Evolutionary conservation across 2,113 vertebrate genomes (phyloP), one percentile per base, ranked within the genome.

Genomic region (Sialia sialis): DNA sequence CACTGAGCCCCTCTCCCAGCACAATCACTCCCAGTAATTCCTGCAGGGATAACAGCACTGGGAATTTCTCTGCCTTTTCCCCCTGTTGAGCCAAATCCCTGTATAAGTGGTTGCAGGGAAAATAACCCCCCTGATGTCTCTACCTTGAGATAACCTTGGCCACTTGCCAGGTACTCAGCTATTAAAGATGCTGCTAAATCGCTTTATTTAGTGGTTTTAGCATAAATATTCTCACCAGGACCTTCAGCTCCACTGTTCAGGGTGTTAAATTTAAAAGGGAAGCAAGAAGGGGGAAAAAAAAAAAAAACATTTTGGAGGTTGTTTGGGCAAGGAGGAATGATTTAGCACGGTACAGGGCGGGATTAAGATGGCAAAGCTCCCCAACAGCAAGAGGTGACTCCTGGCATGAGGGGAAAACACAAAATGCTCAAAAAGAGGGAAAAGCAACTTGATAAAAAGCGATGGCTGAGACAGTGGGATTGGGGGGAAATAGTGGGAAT

Each of bases 121-220:
- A 79, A 85, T 26, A 87, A 58, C 3, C 25, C 13, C 34, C 44
- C 26, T 4, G 6, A 75, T 38, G 93, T 68, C 66, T 56, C 52
- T 27, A 68, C 83, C 80, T 95, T 89, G 84, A 93, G 73, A 94
- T 94, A 76, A 95, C 76, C 84, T 94, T 84, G 93, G 92, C 89
- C 69, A 29, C 60, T 69, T 82, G 67, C 87, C 89, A 83, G 83
- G 68, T 38, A 67, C 58, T 75, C 78, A 52, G 68, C 74, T 64
- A 39, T 59, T 80, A 54, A 87, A 77, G 54, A 90, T 49, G 82
- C 58, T 14, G 11, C 88, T n/a, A 78, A 82, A 89, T 69, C 0
- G 11, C 56, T 94, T 95, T 72, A 92, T 94, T 93, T 73, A 59
- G 66, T 36, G 80, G 15, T 77, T 93, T 94, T 83, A 62, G 84